These are phyloP conservation scores for Epinephelus coioides DNA, from an alignment of 2,797 vertebrate genomes.

Conservation along the genomic window DNA sequence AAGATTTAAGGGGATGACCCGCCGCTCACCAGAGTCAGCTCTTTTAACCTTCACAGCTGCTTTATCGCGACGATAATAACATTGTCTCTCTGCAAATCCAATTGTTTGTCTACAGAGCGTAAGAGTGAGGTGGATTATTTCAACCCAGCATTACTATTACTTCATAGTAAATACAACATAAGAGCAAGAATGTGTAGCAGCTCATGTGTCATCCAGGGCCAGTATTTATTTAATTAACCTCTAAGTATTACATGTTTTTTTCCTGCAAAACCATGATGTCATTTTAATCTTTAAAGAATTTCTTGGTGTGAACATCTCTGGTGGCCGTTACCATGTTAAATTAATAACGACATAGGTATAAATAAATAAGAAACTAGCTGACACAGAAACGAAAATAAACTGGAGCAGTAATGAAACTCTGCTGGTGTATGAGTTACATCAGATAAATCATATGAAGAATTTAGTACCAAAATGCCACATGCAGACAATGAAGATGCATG, in stretches of 20 bases:
- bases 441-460: not conserved
- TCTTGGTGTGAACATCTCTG: not conserved
- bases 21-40: conserved; percentile 2
- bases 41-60: conserved; percentile 29
- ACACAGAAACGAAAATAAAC: not conserved
- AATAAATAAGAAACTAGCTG: not conserved
- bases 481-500: not conserved
- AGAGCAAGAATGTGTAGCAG: not conserved
- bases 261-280: not conserved
- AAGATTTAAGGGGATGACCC: conserved; percentile 46
- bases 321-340: not conserved
- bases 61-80: not conserved
- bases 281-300: not conserved
- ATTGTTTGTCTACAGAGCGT: conserved; percentile 2
- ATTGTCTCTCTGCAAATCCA: not conserved
- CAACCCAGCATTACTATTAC: not conserved
- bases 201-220: not conserved
- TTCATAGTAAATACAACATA: not conserved
- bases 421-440: not conserved
- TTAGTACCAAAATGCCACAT: not conserved
- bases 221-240: not conserved
- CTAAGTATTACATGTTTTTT: not conserved
- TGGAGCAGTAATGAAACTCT: not conserved
- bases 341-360: not conserved
- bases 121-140: not conserved